Evolutionary conservation across 2,888 invertebrate genomes (phyloP).

Genomic region (Pseudococcus longispinus): DNA sequence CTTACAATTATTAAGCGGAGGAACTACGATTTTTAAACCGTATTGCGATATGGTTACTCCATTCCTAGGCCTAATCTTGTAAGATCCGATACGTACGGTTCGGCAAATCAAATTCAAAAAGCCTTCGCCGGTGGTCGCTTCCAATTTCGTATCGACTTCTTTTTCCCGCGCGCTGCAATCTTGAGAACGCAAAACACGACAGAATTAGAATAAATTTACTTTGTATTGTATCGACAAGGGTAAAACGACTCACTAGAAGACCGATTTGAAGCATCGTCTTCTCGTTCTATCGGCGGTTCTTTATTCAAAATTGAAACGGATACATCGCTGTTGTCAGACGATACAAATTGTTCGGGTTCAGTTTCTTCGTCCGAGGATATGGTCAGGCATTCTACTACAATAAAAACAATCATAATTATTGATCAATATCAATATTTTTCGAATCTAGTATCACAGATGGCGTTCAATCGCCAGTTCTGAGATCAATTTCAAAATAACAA

Average conservation of each 20-base stretch:
- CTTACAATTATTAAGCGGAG: slow-evolving; percentile 64
- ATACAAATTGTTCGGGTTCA: background rate
- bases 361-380: slow-evolving; percentile 64
- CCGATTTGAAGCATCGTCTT: background rate
- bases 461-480: background rate
- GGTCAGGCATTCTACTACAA: slow-evolving; percentile 63
- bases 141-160: background rate
- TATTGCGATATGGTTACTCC: slow-evolving; percentile 68
- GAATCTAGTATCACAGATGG: background rate
- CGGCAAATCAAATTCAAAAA: slow-evolving; percentile 73
- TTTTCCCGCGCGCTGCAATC: background rate
- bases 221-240: background rate
- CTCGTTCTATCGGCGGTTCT: background rate
- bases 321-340: slow-evolving; percentile 2
- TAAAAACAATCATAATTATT: too few species aligned
- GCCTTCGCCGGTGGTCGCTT: slow-evolving; percentile 60
- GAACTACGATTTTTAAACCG: slow-evolving; percentile 65
- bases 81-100: slow-evolving; percentile 84
- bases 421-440: background rate
- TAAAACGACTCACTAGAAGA: background rate
- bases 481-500: background rate
- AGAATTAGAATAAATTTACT: background rate
- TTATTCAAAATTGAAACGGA: background rate
- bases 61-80: slow-evolving; percentile 78
- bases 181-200: background rate